These are phyloP conservation scores for Maccullochella peelii DNA, from an alignment of 2,113 vertebrate species.

Conservation along the genomic window DNA sequence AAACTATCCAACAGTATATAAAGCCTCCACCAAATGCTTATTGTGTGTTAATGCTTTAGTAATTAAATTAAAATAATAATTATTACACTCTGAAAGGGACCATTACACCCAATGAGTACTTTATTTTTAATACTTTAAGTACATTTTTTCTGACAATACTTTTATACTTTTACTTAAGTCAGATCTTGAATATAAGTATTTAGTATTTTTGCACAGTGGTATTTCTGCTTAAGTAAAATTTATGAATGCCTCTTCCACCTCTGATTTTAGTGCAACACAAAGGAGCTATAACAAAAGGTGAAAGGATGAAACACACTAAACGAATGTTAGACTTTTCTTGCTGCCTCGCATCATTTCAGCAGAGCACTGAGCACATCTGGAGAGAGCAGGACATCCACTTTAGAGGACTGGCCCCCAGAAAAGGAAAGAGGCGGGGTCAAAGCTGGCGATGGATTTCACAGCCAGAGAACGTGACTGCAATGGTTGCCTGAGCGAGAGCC, in stretches of 20 bases:
- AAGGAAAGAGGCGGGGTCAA: constrained; percentile 76
- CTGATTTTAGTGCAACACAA: not conserved
- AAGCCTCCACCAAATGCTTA: not conserved
- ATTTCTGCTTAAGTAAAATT: not conserved
- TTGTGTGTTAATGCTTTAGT: not conserved
- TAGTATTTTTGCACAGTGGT: not conserved
- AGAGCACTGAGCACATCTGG: constrained; percentile 69
- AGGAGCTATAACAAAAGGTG: not conserved
- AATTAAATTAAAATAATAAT: too few relatives aligned
- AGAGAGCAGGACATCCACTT: constrained; percentile 64
- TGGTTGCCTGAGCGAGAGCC: constrained; percentile 76
- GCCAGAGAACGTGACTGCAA: constrained; percentile 81
- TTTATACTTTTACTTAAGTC: not conserved
- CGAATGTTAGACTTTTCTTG: not conserved
- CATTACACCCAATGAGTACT: not conserved
- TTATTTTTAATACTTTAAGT: not conserved
- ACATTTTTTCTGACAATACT: not conserved
- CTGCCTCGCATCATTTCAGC: not conserved
- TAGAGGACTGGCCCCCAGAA: constrained; percentile 60
- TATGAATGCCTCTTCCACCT: not conserved
- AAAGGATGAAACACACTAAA: not conserved
- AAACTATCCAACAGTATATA: not conserved
- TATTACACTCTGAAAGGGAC: not conserved
- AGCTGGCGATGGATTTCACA: constrained; percentile 76
- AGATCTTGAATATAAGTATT: not conserved